Evolutionary conservation across 1,140 invertebrate species (phyloP).

Genomic region (Zaprionus inermis): DNA sequence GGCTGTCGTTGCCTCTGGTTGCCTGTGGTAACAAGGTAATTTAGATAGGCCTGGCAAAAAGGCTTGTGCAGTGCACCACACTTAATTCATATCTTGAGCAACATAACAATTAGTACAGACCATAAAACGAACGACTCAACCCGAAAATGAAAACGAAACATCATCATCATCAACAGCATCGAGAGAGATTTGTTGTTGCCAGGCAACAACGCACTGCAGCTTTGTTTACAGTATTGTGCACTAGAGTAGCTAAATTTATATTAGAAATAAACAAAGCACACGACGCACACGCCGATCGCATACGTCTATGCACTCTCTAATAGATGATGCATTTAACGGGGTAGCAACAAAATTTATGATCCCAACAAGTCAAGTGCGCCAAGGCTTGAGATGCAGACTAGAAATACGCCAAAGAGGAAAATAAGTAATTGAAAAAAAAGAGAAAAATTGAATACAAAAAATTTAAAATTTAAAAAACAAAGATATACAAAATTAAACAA

Average conservation of each 20-base stretch:
- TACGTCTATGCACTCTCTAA: constrained; percentile 37
- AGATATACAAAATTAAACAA: too few species aligned
- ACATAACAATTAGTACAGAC: constrained; percentile 74
- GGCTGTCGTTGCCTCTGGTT: constrained; percentile 1
- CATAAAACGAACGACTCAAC: constrained; percentile 55
- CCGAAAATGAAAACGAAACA: constrained; percentile 19
- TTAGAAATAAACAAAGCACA: constrained; percentile 71
- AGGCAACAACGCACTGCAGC: constrained; percentile 19
- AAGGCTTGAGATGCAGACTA: constrained; percentile 18
- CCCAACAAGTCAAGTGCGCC: constrained; percentile 51
- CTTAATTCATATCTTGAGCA: constrained; percentile 79
- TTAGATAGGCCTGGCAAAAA: constrained; percentile 59
- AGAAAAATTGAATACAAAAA: too few species aligned
- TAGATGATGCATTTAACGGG: constrained; percentile 70
- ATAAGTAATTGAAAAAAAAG: not conserved
- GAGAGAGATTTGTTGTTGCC: not conserved
- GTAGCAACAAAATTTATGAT: constrained; percentile 62
- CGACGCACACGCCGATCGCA: constrained; percentile 28
- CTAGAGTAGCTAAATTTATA: constrained; percentile 83
- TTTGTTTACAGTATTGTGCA: constrained; percentile 70
- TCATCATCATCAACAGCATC: constrained; percentile 17
- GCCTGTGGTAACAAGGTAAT: constrained; percentile 59
- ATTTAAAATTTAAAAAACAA: too few species aligned
- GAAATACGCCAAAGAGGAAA: not conserved
- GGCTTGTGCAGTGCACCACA: constrained; percentile 42